These are phyloP conservation scores for Toxotes chatareus DNA, from an alignment of 2,113 vertebrate genomes.

Conservation along the genomic window DNA sequence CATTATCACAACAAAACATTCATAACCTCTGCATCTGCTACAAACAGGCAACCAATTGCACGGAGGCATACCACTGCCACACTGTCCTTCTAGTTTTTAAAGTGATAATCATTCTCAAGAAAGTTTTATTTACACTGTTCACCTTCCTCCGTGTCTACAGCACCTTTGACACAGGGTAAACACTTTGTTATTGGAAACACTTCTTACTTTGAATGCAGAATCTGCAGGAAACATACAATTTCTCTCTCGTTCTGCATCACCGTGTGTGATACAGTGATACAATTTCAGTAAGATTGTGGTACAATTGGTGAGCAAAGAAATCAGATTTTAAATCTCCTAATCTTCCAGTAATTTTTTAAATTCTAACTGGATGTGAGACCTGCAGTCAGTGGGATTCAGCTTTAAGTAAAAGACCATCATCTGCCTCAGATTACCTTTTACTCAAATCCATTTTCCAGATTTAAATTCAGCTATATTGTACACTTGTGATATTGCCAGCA, in stretches of 20 bases:
- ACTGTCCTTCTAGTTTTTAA: neutral
- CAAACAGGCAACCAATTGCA: too few relatives aligned
- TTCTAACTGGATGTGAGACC: constrained; percentile 2
- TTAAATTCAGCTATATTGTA: constrained; percentile 56
- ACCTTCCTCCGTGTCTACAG: constrained; percentile 1
- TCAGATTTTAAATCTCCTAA: constrained; percentile 24
- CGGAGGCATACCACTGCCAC: too few relatives aligned
- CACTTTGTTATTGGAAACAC: constrained; percentile 26
- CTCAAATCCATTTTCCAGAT: constrained; percentile 52
- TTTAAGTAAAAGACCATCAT: constrained; percentile 48
- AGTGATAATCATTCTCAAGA: constrained; percentile 5
- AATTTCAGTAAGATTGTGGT: neutral
- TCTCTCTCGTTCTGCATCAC: neutral
- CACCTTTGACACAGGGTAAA: constrained; percentile 5
- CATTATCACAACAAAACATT: too few relatives aligned
- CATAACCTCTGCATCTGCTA: too few relatives aligned
- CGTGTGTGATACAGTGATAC: neutral
- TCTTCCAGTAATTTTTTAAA: constrained; percentile 5
- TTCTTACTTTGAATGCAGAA: neutral
- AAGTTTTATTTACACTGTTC: constrained; percentile 25
- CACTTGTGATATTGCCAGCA: constrained; percentile 42
- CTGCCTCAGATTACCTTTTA: constrained; percentile 40
- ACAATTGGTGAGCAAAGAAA: constrained; percentile 1
- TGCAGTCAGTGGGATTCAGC: constrained; percentile 11
- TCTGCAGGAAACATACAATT: constrained; percentile 17